Evolutionary conservation across 2,888 invertebrate species (phyloP).

Genomic region (Spilosoma lubricipeda): DNA sequence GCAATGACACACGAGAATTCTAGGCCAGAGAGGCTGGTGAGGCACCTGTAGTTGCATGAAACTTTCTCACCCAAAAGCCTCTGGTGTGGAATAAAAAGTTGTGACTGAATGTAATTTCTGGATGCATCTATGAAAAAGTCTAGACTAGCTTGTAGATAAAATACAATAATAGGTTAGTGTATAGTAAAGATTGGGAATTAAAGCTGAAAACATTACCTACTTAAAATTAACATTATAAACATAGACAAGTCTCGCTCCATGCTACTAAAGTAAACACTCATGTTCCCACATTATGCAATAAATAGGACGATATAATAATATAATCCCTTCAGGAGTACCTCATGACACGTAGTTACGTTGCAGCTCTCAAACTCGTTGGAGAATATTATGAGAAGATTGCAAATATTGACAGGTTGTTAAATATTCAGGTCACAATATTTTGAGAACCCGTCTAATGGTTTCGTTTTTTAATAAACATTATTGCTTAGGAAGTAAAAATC

Average conservation of each 20-base stretch:
- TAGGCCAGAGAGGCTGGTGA: no score
- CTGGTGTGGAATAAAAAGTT: no score
- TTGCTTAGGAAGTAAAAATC: neutral
- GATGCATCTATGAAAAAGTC: no score
- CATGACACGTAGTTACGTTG: constrained; percentile 14
- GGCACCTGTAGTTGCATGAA: no score
- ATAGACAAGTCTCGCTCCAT: constrained; percentile 15
- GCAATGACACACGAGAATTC: no score
- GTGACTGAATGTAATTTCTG: no score
- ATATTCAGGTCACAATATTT: no score
- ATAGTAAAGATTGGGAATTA: no score
- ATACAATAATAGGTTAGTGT: no score
- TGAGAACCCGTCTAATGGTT: neutral
- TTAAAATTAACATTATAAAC: neutral
- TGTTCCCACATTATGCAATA: neutral
- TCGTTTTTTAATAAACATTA: neutral
- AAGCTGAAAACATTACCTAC: no score
- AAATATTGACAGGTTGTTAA: constrained; percentile 6
- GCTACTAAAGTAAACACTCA: neutral
- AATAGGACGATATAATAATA: neutral
- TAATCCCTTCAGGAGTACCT: constrained; percentile 8
- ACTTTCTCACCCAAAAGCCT: no score
- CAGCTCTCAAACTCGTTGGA: constrained; percentile 1
- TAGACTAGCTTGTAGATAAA: no score
- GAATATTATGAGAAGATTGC: constrained; percentile 7